phyloP scores from a whole-genome alignment of 37 sponge, comb jelly and placozoan species.

The Oscarella lobularis region DNA sequence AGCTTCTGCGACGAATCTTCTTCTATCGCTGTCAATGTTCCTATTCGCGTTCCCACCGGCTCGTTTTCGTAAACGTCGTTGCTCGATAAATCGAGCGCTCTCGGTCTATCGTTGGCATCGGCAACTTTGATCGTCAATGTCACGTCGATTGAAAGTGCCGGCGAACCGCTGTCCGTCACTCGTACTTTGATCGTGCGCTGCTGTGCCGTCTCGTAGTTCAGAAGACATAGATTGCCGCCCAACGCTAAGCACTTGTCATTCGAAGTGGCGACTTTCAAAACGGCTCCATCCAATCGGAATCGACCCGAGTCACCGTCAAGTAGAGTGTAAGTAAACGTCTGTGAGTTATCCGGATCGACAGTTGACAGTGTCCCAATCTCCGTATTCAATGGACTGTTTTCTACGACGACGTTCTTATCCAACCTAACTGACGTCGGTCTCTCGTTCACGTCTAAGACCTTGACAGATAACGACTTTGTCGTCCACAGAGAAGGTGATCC shows the following conservation, averaged over 20 bases:
- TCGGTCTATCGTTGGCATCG: slow-evolving; percentile 2
- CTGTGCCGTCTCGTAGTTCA: not conserved
- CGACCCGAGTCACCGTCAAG: too few species aligned
- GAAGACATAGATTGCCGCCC: not conserved
- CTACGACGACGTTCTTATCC: too few species aligned
- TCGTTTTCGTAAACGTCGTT: not conserved
- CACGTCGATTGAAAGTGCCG: not conserved
- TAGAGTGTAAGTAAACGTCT: too few species aligned
- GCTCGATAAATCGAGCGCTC: not conserved
- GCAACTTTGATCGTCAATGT: not conserved
- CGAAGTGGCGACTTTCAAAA: not conserved
- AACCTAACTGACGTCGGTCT: too few species aligned
- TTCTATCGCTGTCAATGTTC: not conserved
- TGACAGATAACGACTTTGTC: too few species aligned
- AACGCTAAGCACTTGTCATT: not conserved
- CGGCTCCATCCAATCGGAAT: too few species aligned
- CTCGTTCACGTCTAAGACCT: too few species aligned
- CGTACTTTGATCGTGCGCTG: not conserved
- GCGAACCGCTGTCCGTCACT: not conserved
- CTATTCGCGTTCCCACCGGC: not conserved
- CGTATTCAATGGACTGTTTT: too few species aligned
- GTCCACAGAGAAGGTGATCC: too few species aligned
- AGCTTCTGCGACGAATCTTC: not conserved
- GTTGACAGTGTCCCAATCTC: too few species aligned
- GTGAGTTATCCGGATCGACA: too few species aligned